Conservation (phyloP, 2,113 vertebrate genomes). For the Vimba vimba region DNA sequence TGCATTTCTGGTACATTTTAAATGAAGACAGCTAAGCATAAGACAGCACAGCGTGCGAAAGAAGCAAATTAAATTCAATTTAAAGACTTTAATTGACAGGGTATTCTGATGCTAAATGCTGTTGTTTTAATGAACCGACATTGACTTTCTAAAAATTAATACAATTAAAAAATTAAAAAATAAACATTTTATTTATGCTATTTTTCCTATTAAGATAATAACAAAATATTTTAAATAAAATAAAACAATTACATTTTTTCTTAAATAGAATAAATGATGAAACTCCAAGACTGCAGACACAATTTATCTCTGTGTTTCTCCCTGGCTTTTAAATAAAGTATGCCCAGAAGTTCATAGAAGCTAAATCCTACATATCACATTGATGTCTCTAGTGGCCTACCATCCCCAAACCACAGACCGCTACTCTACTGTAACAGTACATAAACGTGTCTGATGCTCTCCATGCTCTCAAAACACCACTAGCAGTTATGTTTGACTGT, state of each 20-base stretch:
- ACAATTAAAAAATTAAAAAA: neutral
- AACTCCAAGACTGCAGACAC: neutral
- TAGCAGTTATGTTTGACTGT: neutral
- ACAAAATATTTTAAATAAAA: neutral
- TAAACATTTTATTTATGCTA: neutral
- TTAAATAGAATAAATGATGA: neutral
- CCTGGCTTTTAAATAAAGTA: neutral
- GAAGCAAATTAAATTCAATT: neutral
- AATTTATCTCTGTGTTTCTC: neutral
- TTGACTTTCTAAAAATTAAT: neutral
- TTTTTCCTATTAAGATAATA: neutral
- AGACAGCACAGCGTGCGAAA: neutral
- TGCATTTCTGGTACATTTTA: neutral
- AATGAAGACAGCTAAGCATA: neutral
- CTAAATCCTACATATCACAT: neutral
- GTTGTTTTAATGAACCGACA: neutral
- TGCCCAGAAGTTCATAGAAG: neutral
- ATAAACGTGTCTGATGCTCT: neutral
- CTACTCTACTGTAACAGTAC: neutral
- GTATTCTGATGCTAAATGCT: too few relatives aligned
- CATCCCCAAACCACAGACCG: slow-evolving; percentile 6
- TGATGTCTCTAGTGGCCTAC: neutral
- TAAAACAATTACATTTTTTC: neutral
- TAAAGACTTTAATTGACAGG: too few relatives aligned
- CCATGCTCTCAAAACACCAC: neutral